These are phyloP conservation scores for Limnothrissa miodon DNA, from an alignment of 2,113 vertebrate genomes.

Conservation along the genomic window DNA sequence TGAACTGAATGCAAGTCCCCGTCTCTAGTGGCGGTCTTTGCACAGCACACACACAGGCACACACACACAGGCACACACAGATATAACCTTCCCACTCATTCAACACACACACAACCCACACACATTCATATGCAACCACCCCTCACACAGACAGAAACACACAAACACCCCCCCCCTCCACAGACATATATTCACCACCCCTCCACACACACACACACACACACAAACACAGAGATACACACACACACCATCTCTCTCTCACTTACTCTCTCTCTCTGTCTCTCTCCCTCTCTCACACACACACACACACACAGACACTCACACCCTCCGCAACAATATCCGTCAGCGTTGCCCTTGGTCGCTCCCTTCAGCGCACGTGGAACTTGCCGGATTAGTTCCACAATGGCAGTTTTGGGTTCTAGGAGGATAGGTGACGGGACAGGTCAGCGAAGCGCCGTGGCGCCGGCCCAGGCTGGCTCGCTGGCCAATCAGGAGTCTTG, in stretches of 20 bases:
- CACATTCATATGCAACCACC: neutral
- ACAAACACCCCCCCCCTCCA: neutral
- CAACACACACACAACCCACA: neutral
- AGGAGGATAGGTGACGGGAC: slow-evolving; percentile 7
- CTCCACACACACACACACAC: neutral
- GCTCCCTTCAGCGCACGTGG: neutral
- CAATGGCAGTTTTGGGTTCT: neutral
- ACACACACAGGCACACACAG: neutral
- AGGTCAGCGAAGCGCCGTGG: neutral
- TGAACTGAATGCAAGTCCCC: slow-evolving; percentile 26
- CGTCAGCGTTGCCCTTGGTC: neutral
- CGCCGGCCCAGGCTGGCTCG: neutral
- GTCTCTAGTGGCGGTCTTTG: neutral
- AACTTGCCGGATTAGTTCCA: neutral
- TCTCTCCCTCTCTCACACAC: neutral
- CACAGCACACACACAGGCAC: neutral
- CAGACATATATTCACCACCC: neutral
- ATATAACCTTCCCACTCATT: neutral
- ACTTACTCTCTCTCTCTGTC: too few species aligned
- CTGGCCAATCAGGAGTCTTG: neutral
- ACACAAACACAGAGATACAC: neutral
- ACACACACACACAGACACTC: neutral
- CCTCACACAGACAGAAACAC: neutral
- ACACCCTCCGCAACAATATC: neutral
- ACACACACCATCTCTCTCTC: neutral